Percentiles rank a stretch among this genome's conserved stretches.
Evolutionary conservation across 2,113 vertebrate species (phyloP).

Genomic region (Sceloporus undulatus): DNA sequence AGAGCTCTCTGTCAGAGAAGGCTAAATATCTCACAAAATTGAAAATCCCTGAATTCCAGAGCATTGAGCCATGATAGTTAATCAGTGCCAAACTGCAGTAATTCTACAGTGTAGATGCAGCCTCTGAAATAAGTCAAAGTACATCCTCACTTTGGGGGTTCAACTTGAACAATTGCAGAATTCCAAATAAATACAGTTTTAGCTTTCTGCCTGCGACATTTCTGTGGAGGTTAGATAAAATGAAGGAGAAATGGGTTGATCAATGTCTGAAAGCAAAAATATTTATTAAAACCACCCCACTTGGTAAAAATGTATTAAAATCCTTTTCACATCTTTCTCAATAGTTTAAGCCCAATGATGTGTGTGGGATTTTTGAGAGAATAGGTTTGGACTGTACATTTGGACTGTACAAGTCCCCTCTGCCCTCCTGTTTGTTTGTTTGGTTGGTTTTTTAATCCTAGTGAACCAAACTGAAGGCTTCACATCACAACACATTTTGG

Average conservation of each 20-base stretch:
- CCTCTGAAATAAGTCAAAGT: too few relatives aligned
- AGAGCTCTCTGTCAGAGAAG: too few relatives aligned
- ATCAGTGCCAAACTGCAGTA: too few relatives aligned
- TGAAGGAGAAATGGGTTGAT: neutral
- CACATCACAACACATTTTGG: neutral
- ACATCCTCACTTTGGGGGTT: neutral
- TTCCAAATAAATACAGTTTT: neutral
- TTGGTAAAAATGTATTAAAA: too few relatives aligned
- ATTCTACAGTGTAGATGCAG: too few relatives aligned
- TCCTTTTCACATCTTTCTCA: neutral
- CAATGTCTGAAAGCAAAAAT: neutral
- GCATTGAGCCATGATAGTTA: too few relatives aligned
- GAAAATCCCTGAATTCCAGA: too few relatives aligned
- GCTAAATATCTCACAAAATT: too few relatives aligned
- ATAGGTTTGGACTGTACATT: neutral
- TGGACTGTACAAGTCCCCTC: neutral
- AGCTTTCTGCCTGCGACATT: neutral
- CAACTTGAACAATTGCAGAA: neutral
- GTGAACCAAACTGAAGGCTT: neutral
- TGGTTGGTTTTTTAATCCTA: fast-evolving
- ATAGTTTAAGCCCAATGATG: neutral
- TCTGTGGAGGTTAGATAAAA: neutral
- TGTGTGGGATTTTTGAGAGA: neutral
- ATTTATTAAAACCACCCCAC: neutral
- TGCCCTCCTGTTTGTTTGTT: too few relatives aligned